Evolutionary conservation across 2,888 invertebrate species (phyloP).

Genomic region (Aleiodes leptofemur): DNA sequence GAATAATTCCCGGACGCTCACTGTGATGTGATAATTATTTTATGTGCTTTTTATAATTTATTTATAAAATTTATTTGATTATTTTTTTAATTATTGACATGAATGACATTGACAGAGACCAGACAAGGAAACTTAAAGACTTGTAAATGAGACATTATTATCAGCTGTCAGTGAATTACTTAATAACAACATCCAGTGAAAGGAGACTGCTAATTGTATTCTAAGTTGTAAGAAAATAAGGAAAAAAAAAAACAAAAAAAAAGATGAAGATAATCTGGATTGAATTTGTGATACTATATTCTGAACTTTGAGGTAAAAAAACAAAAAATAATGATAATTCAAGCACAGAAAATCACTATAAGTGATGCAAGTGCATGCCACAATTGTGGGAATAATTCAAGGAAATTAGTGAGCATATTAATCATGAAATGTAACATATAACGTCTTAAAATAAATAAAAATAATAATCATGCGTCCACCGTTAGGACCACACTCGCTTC

Average conservation of each 20-base stretch:
- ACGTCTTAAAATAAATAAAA: slow-evolving; percentile 36
- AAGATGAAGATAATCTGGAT: background rate
- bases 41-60: slow-evolving; percentile 15
- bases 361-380: slow-evolving; percentile 65
- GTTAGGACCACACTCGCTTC: slow-evolving; percentile 63
- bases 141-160: background rate
- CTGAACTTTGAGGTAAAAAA: background rate
- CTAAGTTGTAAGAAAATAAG: background rate
- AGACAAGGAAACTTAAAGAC: slow-evolving; percentile 18
- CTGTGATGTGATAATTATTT: slow-evolving; percentile 32
- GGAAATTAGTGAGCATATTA: slow-evolving; percentile 10
- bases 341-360: slow-evolving; percentile 34
- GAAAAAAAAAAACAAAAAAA: background rate
- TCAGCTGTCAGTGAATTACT: slow-evolving; percentile 14
- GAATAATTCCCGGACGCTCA: slow-evolving; percentile 12
- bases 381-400: slow-evolving; percentile 54
- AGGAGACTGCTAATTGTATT: slow-evolving; percentile 20
- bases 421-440: slow-evolving; percentile 19
- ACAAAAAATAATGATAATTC: background rate
- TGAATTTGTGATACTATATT: too few relatives aligned
- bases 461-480: slow-evolving; percentile 70
- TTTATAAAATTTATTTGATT: too few relatives aligned
- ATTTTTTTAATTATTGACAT: background rate
- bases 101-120: slow-evolving; percentile 19
- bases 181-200: slow-evolving; percentile 14